A percentile compares a stretch with the other conserved stretches of the same genome.
Conservation (phyloP, 2,113 vertebrate species). For the Herpetotheres cachinnans region DNA sequence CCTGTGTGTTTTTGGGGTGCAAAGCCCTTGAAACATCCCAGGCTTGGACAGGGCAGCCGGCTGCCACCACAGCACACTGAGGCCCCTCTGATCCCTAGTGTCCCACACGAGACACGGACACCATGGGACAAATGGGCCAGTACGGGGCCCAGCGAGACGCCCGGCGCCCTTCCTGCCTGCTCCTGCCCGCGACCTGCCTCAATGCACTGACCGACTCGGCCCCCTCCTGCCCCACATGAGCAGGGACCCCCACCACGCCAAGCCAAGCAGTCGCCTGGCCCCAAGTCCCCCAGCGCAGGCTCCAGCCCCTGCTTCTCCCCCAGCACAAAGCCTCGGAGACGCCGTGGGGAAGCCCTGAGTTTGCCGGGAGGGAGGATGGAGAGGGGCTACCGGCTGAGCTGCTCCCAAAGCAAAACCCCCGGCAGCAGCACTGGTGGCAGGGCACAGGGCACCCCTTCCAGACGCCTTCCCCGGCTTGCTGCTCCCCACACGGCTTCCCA, state of each 20-base stretch:
- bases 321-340: background rate
- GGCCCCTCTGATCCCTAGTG: fast-evolving
- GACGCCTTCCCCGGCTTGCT: fast-evolving
- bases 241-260: fast-evolving
- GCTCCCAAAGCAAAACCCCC: background rate
- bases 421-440: fast-evolving
- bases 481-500: background rate
- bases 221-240: fast-evolving
- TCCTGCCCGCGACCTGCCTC: background rate
- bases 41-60: fast-evolving
- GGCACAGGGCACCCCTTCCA: background rate
- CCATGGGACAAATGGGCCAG: background rate
- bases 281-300: background rate
- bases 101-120: background rate
- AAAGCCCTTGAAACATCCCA: background rate
- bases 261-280: background rate
- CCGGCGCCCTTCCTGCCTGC: background rate
- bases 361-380: background rate
- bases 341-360: fast-evolving
- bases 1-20: fast-evolving
- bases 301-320: background rate
- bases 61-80: background rate
- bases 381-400: background rate
- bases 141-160: background rate
- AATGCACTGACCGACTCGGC: background rate